Base-by-base conservation (phyloP, 2,113 vertebrate genomes). In the Gadus macrocephalus region DNA sequence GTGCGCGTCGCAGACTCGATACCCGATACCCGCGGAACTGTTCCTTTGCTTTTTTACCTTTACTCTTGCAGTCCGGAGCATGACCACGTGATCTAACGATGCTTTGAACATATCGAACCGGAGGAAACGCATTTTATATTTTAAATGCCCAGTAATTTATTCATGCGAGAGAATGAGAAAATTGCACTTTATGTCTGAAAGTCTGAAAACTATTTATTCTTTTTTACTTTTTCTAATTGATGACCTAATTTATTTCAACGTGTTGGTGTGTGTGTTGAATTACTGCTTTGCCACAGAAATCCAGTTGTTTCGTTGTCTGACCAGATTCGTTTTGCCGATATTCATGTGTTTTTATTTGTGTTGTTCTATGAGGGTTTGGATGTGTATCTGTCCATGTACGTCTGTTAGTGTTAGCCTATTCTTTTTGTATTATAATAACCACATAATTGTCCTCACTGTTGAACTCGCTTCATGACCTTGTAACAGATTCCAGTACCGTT, bases 121-220 rank as follows among this genome's bases (percentile, higher is more conserved):
- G 31, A 61, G 65, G 4, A 70, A 76, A 59, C 62, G 22, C 55
- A 58, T 58, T 81, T 73, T 68, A 53, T 35, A 73, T 69, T 67
- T 75, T 67, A 67, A 81, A 78, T 62, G 64, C 11, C 11, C 74
- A 71, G 82, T 71, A 73, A 66, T 80, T 71, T 71, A 38, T 77
- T 68, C 81, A 71, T 75, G 60, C 9, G 20, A 76, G 35, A 66
- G 20, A 56, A 38, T 83, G 69, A 78, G 58, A 68, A 70, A 79
- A 79, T 77, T 89, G 90, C 88, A 92, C 90, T 91, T 88, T 83
- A 63, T 77, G 67, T 81, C 65, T 60, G 67, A 69, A 75, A 67
- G 63, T 79, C 74, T 66, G 74, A 83, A 82, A 69, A 64, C 53
- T 78, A 60, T 64, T 70, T 20, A 35, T 66, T 17, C 58, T 68